Conservation (phyloP, 2,113 vertebrate genomes). For the Oxyruncus cristatus region DNA sequence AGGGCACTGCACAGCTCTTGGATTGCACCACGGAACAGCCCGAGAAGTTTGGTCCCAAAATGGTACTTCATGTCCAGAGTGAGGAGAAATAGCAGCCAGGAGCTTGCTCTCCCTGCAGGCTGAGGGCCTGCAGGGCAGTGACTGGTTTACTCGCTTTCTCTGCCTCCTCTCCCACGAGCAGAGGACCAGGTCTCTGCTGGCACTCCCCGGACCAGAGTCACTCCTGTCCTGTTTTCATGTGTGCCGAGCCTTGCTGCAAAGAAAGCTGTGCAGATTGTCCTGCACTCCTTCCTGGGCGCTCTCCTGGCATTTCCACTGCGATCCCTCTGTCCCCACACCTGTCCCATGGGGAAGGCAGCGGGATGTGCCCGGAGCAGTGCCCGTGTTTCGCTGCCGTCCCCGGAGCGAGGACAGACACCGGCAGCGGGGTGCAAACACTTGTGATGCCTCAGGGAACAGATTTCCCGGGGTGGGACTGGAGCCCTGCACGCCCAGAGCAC, state of each 20-base stretch:
- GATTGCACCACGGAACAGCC: not conserved
- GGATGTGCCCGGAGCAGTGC: not conserved
- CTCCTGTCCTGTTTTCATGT: not conserved
- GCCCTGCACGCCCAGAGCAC: not conserved
- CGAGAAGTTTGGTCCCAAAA: not conserved
- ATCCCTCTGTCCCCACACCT: not conserved
- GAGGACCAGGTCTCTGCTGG: fast-evolving
- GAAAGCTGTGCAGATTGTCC: fast-evolving
- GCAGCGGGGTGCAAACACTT: not conserved
- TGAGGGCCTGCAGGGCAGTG: not conserved
- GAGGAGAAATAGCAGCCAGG: not conserved
- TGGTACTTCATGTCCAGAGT: fast-evolving
- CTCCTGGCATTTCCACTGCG: not conserved
- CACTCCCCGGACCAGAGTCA: fast-evolving
- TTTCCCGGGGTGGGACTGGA: not conserved
- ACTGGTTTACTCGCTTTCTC: not conserved
- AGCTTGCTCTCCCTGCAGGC: not conserved
- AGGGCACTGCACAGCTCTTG: not conserved
- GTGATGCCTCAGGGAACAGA: fast-evolving
- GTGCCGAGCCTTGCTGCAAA: not conserved
- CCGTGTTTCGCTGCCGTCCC: not conserved
- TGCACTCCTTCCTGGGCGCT: too few relatives aligned
- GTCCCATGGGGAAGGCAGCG: not conserved
- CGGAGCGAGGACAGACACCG: not conserved
- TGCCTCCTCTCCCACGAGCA: not conserved